Evolutionary conservation across 2,113 vertebrate genomes (phyloP).

Genomic region (Psettodes erumei): DNA sequence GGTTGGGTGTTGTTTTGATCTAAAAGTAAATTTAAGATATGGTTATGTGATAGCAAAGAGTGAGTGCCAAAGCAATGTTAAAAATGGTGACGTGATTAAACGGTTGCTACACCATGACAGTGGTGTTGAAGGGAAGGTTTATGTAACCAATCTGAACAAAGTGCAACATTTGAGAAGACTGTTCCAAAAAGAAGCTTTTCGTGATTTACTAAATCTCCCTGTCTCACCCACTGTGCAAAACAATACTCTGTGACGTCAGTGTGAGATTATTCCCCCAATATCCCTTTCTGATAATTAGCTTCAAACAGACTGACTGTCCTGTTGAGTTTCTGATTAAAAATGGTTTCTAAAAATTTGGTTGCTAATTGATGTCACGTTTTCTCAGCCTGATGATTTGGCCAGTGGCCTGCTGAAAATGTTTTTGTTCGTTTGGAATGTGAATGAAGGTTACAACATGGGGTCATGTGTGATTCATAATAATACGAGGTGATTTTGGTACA

Average conservation of each 20-base stretch:
- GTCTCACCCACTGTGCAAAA: conserved; percentile 29
- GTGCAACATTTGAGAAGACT: conserved; percentile 23
- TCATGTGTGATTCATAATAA: background rate
- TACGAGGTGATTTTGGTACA: too few species aligned
- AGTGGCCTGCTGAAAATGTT: conserved; percentile 20
- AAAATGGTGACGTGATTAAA: background rate
- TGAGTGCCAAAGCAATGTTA: background rate
- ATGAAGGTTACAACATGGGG: background rate
- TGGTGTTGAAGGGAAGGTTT: conserved; percentile 20
- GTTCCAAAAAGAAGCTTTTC: conserved; percentile 14
- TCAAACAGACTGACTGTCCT: conserved; percentile 53
- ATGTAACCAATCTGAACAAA: conserved; percentile 28
- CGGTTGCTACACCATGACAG: background rate
- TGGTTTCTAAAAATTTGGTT: conserved; percentile 47
- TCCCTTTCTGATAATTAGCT: conserved; percentile 63
- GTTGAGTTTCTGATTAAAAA: conserved; percentile 61
- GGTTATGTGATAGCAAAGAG: conserved; percentile 11
- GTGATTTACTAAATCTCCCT: conserved; percentile 26
- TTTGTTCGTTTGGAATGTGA: conserved; percentile 1
- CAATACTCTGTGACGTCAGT: conserved; percentile 46
- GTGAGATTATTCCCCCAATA: conserved; percentile 59
- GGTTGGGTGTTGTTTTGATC: conserved; percentile 26
- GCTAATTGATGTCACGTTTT: conserved; percentile 73
- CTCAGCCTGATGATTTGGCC: conserved; percentile 46
- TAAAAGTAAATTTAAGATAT: conserved; percentile 20